These are phyloP conservation scores for Marisa cornuarietis DNA, from an alignment of 1,140 invertebrate genomes.

Conservation along the genomic window DNA sequence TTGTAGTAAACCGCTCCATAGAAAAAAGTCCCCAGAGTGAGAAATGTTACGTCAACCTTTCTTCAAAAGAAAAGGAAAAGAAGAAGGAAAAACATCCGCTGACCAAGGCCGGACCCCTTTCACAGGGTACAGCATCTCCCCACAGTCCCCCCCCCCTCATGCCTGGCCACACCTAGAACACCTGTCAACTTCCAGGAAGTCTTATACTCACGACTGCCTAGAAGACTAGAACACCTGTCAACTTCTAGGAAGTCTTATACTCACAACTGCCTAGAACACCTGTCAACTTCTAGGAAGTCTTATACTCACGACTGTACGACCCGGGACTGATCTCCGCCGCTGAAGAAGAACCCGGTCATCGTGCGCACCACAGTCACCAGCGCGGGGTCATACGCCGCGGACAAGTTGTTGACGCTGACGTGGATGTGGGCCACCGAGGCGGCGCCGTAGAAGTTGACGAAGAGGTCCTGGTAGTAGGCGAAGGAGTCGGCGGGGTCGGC, in stretches of 20 bases:
- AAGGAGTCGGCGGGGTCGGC: constrained; percentile 33
- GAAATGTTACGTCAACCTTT: too few species aligned
- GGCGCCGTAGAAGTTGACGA: constrained; percentile 36
- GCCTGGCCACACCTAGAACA: too few species aligned
- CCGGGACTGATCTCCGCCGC: constrained; percentile 56
- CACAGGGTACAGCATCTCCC: too few species aligned
- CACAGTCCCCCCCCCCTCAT: too few species aligned
- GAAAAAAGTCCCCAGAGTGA: too few species aligned
- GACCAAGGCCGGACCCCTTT: too few species aligned
- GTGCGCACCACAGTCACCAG: constrained; percentile 39
- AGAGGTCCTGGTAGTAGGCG: constrained; percentile 37
- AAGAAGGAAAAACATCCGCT: too few species aligned
- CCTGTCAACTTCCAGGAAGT: not conserved
- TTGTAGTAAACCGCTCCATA: too few species aligned
- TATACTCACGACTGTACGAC: constrained; percentile 43
- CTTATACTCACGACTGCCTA: constrained; percentile 37
- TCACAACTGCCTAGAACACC: constrained; percentile 19
- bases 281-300: not conserved
- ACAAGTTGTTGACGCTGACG: constrained; percentile 37
- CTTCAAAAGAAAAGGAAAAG: too few species aligned
- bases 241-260: not conserved
- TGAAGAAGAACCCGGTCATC: constrained; percentile 58
- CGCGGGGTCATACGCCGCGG: constrained; percentile 23
- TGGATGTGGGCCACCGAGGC: constrained; percentile 34
- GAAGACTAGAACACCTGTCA: not conserved